Evolutionary conservation across 2,797 vertebrate species (phyloP), one percentile per base, ranked within the genome.

Genomic region (Botia kubotai): DNA sequence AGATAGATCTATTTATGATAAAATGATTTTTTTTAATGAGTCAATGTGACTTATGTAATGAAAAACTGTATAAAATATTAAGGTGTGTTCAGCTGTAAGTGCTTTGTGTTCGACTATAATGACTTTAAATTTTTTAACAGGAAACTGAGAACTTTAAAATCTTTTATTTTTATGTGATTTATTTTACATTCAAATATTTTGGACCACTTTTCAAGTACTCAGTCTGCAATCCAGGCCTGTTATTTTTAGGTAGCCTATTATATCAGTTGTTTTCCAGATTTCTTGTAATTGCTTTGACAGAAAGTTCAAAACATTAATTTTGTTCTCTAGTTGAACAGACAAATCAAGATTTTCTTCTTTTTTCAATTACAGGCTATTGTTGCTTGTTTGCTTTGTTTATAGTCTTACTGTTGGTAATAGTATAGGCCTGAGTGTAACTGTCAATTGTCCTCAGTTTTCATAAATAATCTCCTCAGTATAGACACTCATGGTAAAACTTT

Each of bases 381-480:
- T 79, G 68, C 57, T 67, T 73, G 60, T 74, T 74, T 67, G 70
- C 33, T 57, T 23, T 73, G 62, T 58, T 67, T 52, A 74, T 58
- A 23, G 66, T 53, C 62, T 33, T 46, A 68, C 60, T 65, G 50
- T 48, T 67, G 36, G 36, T 80, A 80, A 80, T 73, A 33, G 17
- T 19, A 62, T 62, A 48, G 50, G 12, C 62, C 60, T 29, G 6
- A 57, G 63, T 46, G 50, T 74, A 68, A 48, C 78, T 74, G 78
- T 72, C 65, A 13, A 17, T 70, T 52, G 79, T 84, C 65, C 29
- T 84, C 76, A 71, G 66, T 65, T 80, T 57, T 81, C 55, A 76
- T 83, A 73, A 86, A 79, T 72, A 84, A 81, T 77, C 72, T 73
- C 65, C 36, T 83, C 55, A 48, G 74, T 72, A 33, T 62, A 73